Evolutionary conservation across 2,888 invertebrate genomes (phyloP).

Genomic region (Morpho achilles): DNA sequence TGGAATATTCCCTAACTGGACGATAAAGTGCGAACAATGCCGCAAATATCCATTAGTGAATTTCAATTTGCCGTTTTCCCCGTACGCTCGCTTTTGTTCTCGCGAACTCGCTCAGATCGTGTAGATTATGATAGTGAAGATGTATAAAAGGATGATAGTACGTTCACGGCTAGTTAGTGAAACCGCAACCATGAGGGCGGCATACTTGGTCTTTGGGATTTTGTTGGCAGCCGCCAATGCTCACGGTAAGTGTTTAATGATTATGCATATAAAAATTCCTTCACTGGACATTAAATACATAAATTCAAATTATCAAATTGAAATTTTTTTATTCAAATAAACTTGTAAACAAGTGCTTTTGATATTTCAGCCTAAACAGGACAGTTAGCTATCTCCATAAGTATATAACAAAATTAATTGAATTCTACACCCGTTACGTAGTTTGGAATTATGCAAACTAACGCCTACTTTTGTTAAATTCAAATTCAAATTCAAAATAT

Average conservation of each 20-base stretch:
- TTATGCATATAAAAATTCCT: no score
- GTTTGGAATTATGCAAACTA: no score
- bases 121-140: conserved; percentile 34
- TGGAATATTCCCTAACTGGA: conserved; percentile 1
- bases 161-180: conserved; percentile 31
- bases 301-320: no score
- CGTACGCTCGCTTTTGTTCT: conserved; percentile 40
- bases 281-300: no score
- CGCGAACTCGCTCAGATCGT: conserved; percentile 45
- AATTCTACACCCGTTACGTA: no score
- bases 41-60: conserved; percentile 16
- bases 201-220: conserved; percentile 38
- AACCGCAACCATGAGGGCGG: conserved; percentile 47
- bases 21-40: conserved; percentile 14
- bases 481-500: no score
- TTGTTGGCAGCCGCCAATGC: conserved; percentile 33
- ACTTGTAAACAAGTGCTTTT: no score
- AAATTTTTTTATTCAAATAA: no score
- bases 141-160: conserved; percentile 62
- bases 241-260: conserved; percentile 30
- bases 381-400: no score
- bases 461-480: no score
- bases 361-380: no score
- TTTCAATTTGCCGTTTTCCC: conserved; percentile 39
- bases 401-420: no score